phyloP scores from a whole-genome alignment of 2,113 vertebrate genomes.

The Colius striatus region DNA sequence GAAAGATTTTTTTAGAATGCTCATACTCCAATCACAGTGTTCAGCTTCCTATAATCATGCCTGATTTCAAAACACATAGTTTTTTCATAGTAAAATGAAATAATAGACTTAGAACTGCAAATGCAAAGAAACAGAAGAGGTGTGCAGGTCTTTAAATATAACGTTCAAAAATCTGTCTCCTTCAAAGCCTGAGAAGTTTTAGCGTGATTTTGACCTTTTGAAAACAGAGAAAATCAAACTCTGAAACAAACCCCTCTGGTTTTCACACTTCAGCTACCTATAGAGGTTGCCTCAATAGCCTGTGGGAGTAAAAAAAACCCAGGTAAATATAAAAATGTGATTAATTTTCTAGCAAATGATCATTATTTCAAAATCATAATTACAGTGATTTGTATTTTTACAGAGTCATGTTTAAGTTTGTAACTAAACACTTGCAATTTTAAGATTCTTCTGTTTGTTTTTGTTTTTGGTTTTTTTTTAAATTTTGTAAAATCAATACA shows the following conservation, averaged over 20 bases:
- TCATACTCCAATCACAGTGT: background rate
- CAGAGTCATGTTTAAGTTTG: background rate
- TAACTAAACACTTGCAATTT: slow-evolving; percentile 11
- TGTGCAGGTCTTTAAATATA: background rate
- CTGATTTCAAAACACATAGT: background rate
- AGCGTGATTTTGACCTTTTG: background rate
- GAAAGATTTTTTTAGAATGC: background rate
- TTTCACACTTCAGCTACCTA: background rate
- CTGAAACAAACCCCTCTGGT: background rate
- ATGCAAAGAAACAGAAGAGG: background rate
- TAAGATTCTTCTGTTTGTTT: background rate
- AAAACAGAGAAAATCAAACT: background rate
- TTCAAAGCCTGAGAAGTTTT: background rate
- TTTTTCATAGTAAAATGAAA: background rate
- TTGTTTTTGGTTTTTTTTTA: background rate
- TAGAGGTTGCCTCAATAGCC: background rate
- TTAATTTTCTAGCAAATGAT: background rate
- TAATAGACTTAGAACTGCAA: background rate
- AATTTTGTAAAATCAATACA: background rate
- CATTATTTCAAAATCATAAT: slow-evolving; percentile 5
- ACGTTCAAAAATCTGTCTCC: background rate
- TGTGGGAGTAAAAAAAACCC: background rate
- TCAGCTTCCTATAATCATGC: background rate
- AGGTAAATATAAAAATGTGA: background rate
- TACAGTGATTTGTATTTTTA: background rate